Base-by-base conservation (phyloP, 2,113 vertebrate species). In the Physeter macrocephalus region DNA sequence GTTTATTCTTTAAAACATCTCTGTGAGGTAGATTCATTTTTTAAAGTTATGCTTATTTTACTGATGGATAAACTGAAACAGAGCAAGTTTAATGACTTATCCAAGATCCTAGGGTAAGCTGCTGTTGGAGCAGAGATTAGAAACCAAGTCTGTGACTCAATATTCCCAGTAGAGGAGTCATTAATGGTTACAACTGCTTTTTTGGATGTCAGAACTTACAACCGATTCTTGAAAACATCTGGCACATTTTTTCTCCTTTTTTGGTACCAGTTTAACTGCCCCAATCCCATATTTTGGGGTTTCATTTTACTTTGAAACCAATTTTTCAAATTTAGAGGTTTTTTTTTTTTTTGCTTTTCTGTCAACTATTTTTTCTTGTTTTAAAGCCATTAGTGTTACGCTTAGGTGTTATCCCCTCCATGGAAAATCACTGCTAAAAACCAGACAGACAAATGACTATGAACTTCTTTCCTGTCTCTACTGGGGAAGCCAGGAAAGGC, bases 41-140 rank as follows among this genome's bases (percentile, higher is more conserved):
- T 96, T 83, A 54, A 57, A 80, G 25, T 80, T 77, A 85, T 88
- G 96, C 66, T 94, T 87, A 93, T 93, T 82, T 94, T 95, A 72
- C 23, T 94, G 43, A 93, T 88, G 31, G 66, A 88, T 85, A 91
- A 89, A 96, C 36, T 75, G 62, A 91, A 80, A 57, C 52, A 57
- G 52, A 57, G 52, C n/a, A 27, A 80, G n/a, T 80, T 80, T 80
- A 80, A 57, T 36, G 77, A 80, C 77, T 57, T 57, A 36, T 72
- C 49, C 81, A 96, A 86, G 71, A 75, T 88, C 43, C 54, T 77
- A 95, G 61, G 29, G 25, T 77, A 95, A 72, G 15, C 66, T 95
- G 15, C 64, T 94, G 43, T 85, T 72, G 59, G 52, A 95, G 14
- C 71, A 96, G 54, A 97, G 82, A 69, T 92, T 94, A 90, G 43